phyloP scores from a whole-genome alignment of 1,140 invertebrate species.

The Aplysia californica region DNA sequence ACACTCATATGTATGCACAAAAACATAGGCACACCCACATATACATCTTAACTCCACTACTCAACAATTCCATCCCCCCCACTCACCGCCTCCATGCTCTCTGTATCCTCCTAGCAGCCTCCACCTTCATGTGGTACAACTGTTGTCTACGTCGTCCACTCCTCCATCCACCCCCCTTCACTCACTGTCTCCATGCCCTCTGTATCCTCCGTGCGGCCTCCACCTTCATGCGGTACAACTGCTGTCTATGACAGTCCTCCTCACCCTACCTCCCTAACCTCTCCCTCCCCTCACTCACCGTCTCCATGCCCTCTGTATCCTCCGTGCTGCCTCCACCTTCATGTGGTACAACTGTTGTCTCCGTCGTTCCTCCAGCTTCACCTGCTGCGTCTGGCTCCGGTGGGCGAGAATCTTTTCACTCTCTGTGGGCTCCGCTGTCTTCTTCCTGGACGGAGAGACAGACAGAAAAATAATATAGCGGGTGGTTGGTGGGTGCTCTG shows the following conservation, averaged over 20 bases:
- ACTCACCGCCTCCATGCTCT: not conserved
- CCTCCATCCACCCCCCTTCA: not conserved
- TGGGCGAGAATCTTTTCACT: slow-evolving; percentile 38
- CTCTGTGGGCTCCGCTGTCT: slow-evolving; percentile 25
- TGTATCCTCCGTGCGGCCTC: slow-evolving; percentile 42
- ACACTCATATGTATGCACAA: too few relatives aligned
- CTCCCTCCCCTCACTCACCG: not conserved
- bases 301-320: slow-evolving; percentile 53
- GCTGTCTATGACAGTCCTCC: slow-evolving; percentile 35
- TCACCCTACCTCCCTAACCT: too few relatives aligned
- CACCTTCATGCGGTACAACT: slow-evolving; percentile 47
- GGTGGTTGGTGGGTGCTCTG: too few relatives aligned
- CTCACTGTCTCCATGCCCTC: slow-evolving; percentile 52
- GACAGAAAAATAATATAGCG: too few relatives aligned
- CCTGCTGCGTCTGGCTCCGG: slow-evolving; percentile 33
- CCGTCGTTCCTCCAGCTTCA: slow-evolving; percentile 35
- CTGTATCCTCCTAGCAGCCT: not conserved
- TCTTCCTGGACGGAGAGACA: slow-evolving; percentile 22
- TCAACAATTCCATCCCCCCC: too few relatives aligned
- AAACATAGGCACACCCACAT: too few relatives aligned
- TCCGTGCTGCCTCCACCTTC: slow-evolving; percentile 52
- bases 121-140: slow-evolving; percentile 46
- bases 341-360: slow-evolving; percentile 40
- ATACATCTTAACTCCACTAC: too few relatives aligned
- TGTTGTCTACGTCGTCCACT: slow-evolving; percentile 28